Percentiles rank a stretch among this genome's conserved stretches.
Conservation (phyloP, 1,140 invertebrate genomes). For the Bombus superbus region DNA sequence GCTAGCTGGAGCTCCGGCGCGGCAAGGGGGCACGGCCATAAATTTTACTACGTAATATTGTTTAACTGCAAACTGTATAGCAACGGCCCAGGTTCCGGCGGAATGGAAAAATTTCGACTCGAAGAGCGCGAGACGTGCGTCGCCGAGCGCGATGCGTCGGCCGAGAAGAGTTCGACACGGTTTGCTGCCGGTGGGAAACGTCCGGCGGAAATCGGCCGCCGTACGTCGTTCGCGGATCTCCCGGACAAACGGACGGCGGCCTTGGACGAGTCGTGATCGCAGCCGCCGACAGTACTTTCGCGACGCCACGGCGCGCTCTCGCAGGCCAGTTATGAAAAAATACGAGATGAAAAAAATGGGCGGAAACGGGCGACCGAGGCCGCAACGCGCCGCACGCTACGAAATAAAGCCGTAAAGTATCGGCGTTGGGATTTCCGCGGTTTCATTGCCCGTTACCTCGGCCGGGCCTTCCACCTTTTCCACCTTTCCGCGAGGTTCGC, state of each 20-base stretch:
- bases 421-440: constrained; percentile 46
- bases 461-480: no score
- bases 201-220: not conserved
- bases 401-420: constrained; percentile 32
- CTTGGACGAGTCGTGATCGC: no score
- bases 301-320: constrained; percentile 52
- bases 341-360: constrained; percentile 60
- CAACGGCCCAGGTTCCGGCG: constrained; percentile 61
- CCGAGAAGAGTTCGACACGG: constrained; percentile 9
- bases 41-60: constrained; percentile 82
- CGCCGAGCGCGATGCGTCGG: constrained; percentile 28
- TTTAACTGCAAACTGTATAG: constrained; percentile 82
- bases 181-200: constrained; percentile 17
- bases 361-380: constrained; percentile 29
- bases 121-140: not conserved
- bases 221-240: not conserved
- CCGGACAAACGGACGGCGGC: not conserved
- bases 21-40: constrained; percentile 65
- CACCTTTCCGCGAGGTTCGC: no score
- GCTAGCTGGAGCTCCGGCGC: constrained; percentile 4
- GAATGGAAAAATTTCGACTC: constrained; percentile 65
- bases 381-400: no score
- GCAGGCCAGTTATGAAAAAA: constrained; percentile 69
- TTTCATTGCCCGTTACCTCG: constrained; percentile 38
- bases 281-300: constrained; percentile 61